phyloP scores from a whole-genome alignment of 2,797 vertebrate genomes.

The Anguilla megastoma region DNA sequence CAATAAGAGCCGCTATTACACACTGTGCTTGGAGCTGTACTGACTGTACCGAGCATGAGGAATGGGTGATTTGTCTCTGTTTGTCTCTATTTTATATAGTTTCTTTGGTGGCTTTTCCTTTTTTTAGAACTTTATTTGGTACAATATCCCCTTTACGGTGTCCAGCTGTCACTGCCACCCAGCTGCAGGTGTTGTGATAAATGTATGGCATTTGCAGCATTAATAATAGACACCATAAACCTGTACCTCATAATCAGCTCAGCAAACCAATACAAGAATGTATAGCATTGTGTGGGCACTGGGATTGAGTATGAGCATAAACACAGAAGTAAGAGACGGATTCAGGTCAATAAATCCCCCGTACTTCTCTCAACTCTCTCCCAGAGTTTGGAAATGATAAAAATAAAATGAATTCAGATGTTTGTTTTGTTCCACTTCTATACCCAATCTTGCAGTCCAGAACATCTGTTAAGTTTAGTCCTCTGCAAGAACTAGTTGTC shows the following conservation, averaged over 20 bases:
- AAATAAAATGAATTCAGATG: neutral
- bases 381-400: neutral
- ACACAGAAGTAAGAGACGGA: neutral
- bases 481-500: neutral
- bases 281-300: neutral
- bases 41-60: slow-evolving; percentile 10
- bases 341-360: neutral
- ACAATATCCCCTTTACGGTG: neutral
- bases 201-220: neutral
- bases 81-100: neutral
- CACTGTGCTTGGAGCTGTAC: slow-evolving; percentile 1
- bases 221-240: neutral
- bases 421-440: neutral
- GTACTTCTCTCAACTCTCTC: neutral
- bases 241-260: neutral
- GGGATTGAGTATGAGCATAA: neutral
- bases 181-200: neutral
- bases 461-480: neutral
- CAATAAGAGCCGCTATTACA: neutral
- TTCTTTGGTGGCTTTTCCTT: neutral
- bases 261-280: neutral
- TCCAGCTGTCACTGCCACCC: neutral
- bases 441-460: neutral
- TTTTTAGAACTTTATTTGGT: neutral
- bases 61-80: neutral